Percentiles rank a stretch among this genome's conserved stretches.
phyloP scores from a whole-genome alignment of 2,888 invertebrate genomes.

The Chloromyia formosa region DNA sequence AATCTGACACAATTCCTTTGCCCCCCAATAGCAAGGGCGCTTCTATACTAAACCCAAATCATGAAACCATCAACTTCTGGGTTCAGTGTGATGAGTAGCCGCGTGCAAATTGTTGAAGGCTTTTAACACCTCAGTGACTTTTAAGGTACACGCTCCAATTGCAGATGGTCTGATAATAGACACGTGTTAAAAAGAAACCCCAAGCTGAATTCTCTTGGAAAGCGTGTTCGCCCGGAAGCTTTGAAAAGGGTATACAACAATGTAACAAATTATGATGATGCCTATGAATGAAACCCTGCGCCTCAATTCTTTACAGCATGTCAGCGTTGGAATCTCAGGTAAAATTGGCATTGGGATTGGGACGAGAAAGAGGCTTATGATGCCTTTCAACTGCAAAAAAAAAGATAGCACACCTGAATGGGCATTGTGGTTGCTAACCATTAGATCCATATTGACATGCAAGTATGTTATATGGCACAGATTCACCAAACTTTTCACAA shows the following conservation, averaged over 20 bases:
- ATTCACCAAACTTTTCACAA: no score
- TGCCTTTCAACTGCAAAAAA: not conserved
- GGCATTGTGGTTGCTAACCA: not conserved
- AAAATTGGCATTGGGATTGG: no score
- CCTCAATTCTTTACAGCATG: not conserved
- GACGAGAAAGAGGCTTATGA: not conserved
- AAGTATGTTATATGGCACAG: no score
- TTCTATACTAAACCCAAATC: slow-evolving; percentile 3
- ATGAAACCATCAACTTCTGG: not conserved
- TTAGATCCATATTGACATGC: no score
- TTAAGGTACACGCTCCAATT: not conserved
- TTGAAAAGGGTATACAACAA: slow-evolving; percentile 1
- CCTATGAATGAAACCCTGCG: not conserved
- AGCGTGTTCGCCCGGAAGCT: not conserved
- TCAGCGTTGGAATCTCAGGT: no score
- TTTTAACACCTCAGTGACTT: slow-evolving; percentile 33
- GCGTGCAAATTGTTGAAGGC: slow-evolving; percentile 11
- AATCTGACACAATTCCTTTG: no score
- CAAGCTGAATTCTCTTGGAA: not conserved
- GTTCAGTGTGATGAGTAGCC: not conserved
- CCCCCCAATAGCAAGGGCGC: no score
- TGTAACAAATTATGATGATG: no score
- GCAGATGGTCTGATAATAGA: not conserved
- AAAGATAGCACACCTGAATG: not conserved
- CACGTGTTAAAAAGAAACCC: slow-evolving; percentile 8